These are phyloP conservation scores for Donacobius atricapilla DNA, from an alignment of 2,113 vertebrate species.

Conservation along the genomic window DNA sequence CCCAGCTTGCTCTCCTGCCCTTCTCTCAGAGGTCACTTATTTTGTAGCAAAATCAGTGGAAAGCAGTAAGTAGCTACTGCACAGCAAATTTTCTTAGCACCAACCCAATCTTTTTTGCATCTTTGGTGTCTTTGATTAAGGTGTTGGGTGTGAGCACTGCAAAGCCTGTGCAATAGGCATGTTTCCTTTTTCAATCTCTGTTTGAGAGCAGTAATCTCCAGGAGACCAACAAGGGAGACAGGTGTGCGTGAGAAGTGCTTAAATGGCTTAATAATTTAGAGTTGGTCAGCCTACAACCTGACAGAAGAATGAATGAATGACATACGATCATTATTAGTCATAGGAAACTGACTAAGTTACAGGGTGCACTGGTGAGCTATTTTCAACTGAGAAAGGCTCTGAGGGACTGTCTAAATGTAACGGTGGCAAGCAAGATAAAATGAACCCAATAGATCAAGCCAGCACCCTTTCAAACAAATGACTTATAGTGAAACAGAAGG, in stretches of 20 bases:
- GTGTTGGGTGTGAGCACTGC: neutral
- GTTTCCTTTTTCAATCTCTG: neutral
- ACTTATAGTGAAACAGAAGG: neutral
- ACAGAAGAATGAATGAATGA: neutral
- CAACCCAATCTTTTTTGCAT: neutral
- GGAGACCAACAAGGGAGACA: neutral
- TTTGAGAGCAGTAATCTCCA: neutral
- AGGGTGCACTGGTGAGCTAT: neutral
- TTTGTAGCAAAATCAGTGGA: neutral
- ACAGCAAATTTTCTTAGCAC: neutral
- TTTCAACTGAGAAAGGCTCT: neutral
- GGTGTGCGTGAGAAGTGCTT: neutral
- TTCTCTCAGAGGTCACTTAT: neutral
- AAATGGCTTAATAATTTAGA: neutral
- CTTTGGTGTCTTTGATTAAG: neutral
- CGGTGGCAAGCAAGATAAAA: neutral
- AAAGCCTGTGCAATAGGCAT: neutral
- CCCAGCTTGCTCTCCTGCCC: neutral
- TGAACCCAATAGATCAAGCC: neutral
- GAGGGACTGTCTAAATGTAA: neutral
- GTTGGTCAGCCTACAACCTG: neutral
- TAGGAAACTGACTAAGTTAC: neutral
- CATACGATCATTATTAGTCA: neutral
- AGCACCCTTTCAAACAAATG: neutral
- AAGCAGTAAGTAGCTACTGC: neutral